Conservation (phyloP, 1,140 invertebrate genomes). For the Aphis gossypii region DNA sequence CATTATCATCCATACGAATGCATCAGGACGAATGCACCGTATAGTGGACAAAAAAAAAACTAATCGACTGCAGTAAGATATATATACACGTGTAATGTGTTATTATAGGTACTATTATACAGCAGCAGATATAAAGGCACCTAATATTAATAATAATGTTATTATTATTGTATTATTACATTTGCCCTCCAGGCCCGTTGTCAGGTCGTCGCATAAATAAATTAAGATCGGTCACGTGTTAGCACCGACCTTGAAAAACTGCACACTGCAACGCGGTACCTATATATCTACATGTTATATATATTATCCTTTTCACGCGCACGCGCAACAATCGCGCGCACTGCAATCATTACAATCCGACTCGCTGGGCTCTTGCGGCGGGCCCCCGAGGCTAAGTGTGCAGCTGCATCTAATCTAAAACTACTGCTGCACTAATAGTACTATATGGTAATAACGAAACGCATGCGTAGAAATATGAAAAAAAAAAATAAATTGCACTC, state of each 20-base stretch:
- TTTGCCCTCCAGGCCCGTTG: conserved; percentile 13
- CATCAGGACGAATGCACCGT: neutral
- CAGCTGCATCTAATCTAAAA: conserved; percentile 30
- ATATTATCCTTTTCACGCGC: neutral
- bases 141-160: conserved; percentile 12
- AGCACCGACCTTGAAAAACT: neutral
- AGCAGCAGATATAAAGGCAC: neutral
- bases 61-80: neutral
- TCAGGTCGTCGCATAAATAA: conserved; percentile 7
- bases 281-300: neutral
- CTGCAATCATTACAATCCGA: neutral
- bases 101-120: neutral
- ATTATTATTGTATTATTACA: neutral
- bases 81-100: neutral
- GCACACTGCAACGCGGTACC: neutral
- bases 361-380: neutral
- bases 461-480: neutral
- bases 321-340: neutral
- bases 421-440: neutral
- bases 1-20: neutral
- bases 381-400: neutral
- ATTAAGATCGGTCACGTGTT: conserved; percentile 17
- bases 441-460: conserved; percentile 10
- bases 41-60: neutral
- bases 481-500: conserved; percentile 1